phyloP scores from a whole-genome alignment of 2,888 invertebrate genomes.

The Leptinotarsa juncta region DNA sequence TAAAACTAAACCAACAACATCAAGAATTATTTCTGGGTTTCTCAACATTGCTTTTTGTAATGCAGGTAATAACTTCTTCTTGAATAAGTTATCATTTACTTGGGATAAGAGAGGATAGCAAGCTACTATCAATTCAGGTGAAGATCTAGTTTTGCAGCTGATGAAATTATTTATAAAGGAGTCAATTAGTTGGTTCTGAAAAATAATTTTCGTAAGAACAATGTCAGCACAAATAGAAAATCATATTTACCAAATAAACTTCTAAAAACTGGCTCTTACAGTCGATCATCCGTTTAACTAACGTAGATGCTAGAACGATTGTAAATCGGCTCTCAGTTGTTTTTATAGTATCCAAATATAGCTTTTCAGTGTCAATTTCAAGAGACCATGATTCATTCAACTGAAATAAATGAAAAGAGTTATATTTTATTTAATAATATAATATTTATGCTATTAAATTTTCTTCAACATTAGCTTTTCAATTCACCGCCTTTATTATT shows the following conservation, averaged over 20 bases:
- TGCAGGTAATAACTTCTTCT: conserved; percentile 81
- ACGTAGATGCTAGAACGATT: conserved; percentile 74
- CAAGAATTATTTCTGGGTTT: conserved; percentile 91
- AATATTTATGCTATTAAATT: no score
- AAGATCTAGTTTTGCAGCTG: conserved; percentile 81
- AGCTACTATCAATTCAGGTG: conserved; percentile 74
- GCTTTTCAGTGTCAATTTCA: conserved; percentile 57
- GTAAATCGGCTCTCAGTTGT: conserved; percentile 65
- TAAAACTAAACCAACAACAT: conserved; percentile 83
- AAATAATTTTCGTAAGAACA: conserved; percentile 35
- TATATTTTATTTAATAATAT: neutral
- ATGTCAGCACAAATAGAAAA: neutral
- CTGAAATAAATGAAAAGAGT: conserved; percentile 51
- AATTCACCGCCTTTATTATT: no score
- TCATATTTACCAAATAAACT: conserved; percentile 69
- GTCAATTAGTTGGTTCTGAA: conserved; percentile 74
- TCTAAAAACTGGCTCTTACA: conserved; percentile 67
- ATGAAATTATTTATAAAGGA: conserved; percentile 82
- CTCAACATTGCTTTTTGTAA: conserved; percentile 92
- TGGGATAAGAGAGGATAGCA: conserved; percentile 76
- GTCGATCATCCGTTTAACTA: conserved; percentile 71
- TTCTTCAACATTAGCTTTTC: no score
- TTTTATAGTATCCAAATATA: conserved; percentile 63
- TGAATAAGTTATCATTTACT: conserved; percentile 77
- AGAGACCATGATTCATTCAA: conserved; percentile 55